phyloP scores from a whole-genome alignment of 2,888 invertebrate genomes.

The Luperina testacea region DNA sequence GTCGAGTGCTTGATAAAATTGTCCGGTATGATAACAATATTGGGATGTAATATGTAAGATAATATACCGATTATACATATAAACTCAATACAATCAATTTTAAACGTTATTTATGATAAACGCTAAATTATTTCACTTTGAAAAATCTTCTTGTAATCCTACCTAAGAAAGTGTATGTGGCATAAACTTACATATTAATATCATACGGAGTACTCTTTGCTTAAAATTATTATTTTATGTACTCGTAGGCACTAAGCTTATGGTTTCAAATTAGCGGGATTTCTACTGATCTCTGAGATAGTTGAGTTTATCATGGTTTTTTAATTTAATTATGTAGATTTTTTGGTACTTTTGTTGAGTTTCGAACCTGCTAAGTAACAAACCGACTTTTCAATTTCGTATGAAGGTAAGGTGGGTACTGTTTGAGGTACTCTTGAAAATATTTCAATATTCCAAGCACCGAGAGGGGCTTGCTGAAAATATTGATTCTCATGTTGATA shows the following conservation, averaged over 20 bases:
- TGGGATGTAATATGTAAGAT: slow-evolving; percentile 74
- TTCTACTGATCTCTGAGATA: slow-evolving; percentile 5
- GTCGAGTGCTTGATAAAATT: background rate
- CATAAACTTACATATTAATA: slow-evolving; percentile 58
- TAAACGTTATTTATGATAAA: slow-evolving; percentile 66
- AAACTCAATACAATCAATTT: slow-evolving; percentile 75
- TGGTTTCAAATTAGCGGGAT: slow-evolving; percentile 44
- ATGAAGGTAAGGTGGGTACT: too few relatives aligned
- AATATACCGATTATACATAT: slow-evolving; percentile 73
- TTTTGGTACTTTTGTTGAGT: background rate
- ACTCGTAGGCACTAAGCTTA: slow-evolving; percentile 16
- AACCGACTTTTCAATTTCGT: background rate
- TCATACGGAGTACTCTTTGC: slow-evolving; percentile 11
- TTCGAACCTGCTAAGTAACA: background rate
- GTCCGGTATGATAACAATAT: slow-evolving; percentile 70
- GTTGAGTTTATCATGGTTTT: slow-evolving; percentile 23
- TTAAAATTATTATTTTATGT: slow-evolving; percentile 37
- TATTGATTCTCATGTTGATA: too few relatives aligned
- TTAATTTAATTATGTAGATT: background rate
- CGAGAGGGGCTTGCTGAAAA: too few relatives aligned
- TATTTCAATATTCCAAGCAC: background rate
- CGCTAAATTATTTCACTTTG: slow-evolving; percentile 65
- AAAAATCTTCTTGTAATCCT: slow-evolving; percentile 66
- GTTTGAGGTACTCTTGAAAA: too few relatives aligned
- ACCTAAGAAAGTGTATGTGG: slow-evolving; percentile 60